Evolutionary conservation across 2,113 vertebrate genomes (phyloP).

Genomic region (Ia io): DNA sequence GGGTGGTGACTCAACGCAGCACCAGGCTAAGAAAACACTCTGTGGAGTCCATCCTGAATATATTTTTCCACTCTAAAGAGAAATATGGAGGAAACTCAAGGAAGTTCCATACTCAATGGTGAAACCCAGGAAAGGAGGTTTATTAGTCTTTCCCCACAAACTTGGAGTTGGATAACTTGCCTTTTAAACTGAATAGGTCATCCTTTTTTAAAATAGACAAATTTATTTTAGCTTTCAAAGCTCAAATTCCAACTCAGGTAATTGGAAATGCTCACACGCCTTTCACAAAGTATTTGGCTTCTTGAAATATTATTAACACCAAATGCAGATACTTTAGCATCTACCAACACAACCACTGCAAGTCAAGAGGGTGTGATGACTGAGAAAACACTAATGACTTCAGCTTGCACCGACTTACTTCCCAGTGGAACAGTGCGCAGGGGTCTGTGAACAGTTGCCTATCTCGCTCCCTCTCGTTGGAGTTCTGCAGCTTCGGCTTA

Average conservation of each 20-base stretch:
- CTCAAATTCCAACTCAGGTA: conserved; percentile 25
- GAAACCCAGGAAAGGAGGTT: background rate
- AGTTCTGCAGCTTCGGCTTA: background rate
- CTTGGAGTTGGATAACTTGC: background rate
- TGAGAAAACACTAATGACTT: background rate
- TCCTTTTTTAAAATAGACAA: background rate
- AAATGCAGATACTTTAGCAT: background rate
- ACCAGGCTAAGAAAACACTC: background rate
- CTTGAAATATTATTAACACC: background rate
- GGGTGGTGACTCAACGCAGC: background rate
- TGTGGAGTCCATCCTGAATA: background rate
- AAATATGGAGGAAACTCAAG: background rate
- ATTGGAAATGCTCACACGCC: background rate
- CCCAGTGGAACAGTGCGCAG: background rate
- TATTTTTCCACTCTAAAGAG: background rate
- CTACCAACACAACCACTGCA: background rate
- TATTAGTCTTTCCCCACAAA: background rate
- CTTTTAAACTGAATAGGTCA: background rate
- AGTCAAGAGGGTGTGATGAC: background rate
- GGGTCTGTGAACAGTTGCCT: background rate
- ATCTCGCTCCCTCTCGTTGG: background rate
- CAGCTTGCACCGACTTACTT: background rate
- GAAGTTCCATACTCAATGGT: background rate
- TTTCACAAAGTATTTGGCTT: background rate
- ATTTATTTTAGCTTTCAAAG: conserved; percentile 13